Percentiles rank a stretch among this genome's conserved stretches.
Conservation (phyloP, 2,113 vertebrate genomes). For the Odontophorus gujanensis region DNA sequence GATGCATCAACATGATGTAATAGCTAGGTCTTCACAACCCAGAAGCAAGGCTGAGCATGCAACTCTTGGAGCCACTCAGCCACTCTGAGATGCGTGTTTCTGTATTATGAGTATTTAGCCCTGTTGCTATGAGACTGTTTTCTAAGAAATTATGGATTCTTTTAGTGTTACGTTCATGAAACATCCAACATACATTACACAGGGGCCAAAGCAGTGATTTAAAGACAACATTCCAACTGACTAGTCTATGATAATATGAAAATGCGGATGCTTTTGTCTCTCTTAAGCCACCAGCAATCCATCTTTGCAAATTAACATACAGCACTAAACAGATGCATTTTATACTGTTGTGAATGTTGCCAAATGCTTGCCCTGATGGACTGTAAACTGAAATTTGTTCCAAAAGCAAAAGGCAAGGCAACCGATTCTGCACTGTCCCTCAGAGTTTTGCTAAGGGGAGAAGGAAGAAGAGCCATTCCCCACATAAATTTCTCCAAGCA, state of each 20-base stretch:
- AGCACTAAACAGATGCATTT: slow-evolving; percentile 14
- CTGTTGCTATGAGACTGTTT: not conserved
- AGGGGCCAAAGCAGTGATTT: not conserved
- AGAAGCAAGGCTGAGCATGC: not conserved
- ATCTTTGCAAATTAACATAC: not conserved
- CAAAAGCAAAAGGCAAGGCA: not conserved
- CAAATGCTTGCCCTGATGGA: not conserved
- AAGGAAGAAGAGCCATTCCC: not conserved
- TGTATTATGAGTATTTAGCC: not conserved
- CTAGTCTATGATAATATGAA: not conserved
- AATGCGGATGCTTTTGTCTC: not conserved
- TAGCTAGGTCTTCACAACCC: not conserved
- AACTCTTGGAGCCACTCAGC: not conserved
- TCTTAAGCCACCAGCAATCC: not conserved
- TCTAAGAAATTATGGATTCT: not conserved
- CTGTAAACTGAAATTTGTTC: not conserved
- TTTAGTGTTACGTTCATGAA: not conserved
- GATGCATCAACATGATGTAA: no score
- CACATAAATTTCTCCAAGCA: not conserved
- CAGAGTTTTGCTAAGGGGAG: not conserved
- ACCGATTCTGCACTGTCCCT: not conserved
- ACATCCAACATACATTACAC: not conserved
- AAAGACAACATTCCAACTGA: not conserved
- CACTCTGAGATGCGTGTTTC: not conserved
- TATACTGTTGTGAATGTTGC: not conserved